These are phyloP conservation scores for Netelia inedita DNA, from an alignment of 2,888 invertebrate species.

Conservation along the genomic window DNA sequence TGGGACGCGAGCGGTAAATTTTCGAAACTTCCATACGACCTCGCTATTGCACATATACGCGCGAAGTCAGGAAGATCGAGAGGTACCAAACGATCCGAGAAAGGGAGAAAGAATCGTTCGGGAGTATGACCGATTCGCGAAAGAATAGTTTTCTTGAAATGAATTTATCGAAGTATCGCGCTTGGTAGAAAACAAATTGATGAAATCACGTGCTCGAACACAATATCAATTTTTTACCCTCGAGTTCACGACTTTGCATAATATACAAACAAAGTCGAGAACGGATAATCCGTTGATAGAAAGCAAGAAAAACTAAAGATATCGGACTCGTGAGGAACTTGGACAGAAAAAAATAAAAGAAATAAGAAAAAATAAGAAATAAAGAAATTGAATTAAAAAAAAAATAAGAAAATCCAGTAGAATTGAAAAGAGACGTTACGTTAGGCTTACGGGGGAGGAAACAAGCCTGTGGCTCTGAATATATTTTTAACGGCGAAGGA, in stretches of 20 bases:
- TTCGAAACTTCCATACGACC: constrained; percentile 34
- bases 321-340: constrained; percentile 11
- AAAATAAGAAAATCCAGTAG: neutral
- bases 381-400: neutral
- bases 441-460: neutral
- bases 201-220: constrained; percentile 40
- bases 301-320: constrained; percentile 11
- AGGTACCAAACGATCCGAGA: constrained; percentile 17
- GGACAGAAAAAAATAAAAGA: neutral
- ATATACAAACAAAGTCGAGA: constrained; percentile 6
- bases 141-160: constrained; percentile 44
- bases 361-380: neutral
- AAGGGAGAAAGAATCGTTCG: neutral
- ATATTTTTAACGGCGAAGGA: constrained; percentile 34
- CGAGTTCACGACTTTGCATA: neutral
- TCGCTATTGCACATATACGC: neutral
- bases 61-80: constrained; percentile 11
- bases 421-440: neutral
- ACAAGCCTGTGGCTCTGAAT: constrained; percentile 31
- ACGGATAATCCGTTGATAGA: constrained; percentile 39
- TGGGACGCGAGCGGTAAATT: constrained; percentile 41
- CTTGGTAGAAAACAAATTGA: constrained; percentile 52
- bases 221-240: too few species aligned
- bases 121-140: neutral
- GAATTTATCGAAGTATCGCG: constrained; percentile 44